These are phyloP conservation scores for Zaprionus capensis DNA, from an alignment of 1,140 invertebrate genomes.

Conservation along the genomic window DNA sequence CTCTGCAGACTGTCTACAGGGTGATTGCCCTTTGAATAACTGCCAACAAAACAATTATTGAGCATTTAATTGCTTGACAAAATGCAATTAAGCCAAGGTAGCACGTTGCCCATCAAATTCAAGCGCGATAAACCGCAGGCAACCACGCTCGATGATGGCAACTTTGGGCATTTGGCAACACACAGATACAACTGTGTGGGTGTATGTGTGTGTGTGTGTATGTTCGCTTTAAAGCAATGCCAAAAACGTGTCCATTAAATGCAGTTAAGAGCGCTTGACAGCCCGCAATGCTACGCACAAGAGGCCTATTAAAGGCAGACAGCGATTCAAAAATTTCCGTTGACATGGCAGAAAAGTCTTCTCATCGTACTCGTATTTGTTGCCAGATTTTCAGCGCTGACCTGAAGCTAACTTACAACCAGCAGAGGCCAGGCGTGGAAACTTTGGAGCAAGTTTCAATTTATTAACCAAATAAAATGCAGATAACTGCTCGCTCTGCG, in stretches of 20 bases:
- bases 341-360: conserved; percentile 29
- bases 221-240: conserved; percentile 34
- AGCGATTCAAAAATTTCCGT: conserved; percentile 36
- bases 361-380: conserved; percentile 26
- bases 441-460: conserved; percentile 77
- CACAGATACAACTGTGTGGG: background rate
- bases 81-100: conserved; percentile 81
- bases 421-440: conserved; percentile 32
- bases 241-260: conserved; percentile 46
- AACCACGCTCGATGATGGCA: conserved; percentile 14
- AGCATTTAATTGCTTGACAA: conserved; percentile 81
- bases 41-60: conserved; percentile 81
- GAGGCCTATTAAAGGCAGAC: conserved; percentile 48
- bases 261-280: conserved; percentile 39
- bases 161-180: conserved; percentile 6
- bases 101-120: conserved; percentile 53
- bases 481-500: conserved; percentile 59
- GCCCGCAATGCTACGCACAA: conserved; percentile 16
- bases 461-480: conserved; percentile 82
- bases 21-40: conserved; percentile 68
- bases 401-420: conserved; percentile 34
- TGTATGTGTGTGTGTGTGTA: background rate
- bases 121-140: conserved; percentile 63
- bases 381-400: conserved; percentile 36
- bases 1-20: background rate